Evolutionary conservation across 1,140 invertebrate species (phyloP).

Genomic region (Drosophila guanche): DNA sequence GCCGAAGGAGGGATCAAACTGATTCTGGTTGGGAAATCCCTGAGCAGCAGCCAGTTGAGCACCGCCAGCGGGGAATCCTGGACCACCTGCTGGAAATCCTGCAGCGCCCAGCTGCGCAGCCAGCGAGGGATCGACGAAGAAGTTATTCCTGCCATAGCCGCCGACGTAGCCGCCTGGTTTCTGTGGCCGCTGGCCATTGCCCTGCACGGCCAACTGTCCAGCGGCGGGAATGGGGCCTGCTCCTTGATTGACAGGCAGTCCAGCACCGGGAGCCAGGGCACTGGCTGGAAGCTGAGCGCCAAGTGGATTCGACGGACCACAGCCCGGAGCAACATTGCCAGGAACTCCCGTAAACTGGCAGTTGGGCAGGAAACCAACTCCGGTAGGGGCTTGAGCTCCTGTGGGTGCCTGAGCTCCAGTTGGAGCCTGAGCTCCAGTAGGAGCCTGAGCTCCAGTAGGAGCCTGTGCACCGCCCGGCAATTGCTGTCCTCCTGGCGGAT

Average conservation of each 20-base stretch:
- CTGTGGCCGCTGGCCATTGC: constrained; percentile 29
- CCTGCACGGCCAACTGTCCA: constrained; percentile 43
- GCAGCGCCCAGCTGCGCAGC: constrained; percentile 38
- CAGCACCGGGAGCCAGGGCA: constrained; percentile 32
- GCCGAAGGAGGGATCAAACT: constrained; percentile 25
- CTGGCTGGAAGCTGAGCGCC: constrained; percentile 45
- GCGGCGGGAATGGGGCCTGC: constrained; percentile 21
- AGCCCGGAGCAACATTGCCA: constrained; percentile 42
- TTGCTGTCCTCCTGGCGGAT: constrained; percentile 18
- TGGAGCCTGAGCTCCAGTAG: constrained; percentile 14
- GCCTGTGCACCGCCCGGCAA: constrained; percentile 15
- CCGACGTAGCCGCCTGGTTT: constrained; percentile 27
- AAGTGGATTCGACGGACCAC: constrained; percentile 30
- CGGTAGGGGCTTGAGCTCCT: constrained; percentile 13
- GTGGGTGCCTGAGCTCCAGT: constrained; percentile 25
- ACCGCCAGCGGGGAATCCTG: constrained; percentile 12
- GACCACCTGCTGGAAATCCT: constrained; percentile 7
- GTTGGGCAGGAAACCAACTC: constrained; percentile 24
- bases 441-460: constrained; percentile 24
- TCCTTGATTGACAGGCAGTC: constrained; percentile 33
- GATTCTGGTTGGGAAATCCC: constrained; percentile 39
- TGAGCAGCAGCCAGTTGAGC: constrained; percentile 11
- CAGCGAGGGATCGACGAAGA: constrained; percentile 42
- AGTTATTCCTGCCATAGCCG: constrained; percentile 29
- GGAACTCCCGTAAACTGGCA: constrained; percentile 21